Percentiles rank a stretch among this genome's conserved stretches.
phyloP scores from a whole-genome alignment of 2,113 vertebrate species.

The Panurus biarmicus region DNA sequence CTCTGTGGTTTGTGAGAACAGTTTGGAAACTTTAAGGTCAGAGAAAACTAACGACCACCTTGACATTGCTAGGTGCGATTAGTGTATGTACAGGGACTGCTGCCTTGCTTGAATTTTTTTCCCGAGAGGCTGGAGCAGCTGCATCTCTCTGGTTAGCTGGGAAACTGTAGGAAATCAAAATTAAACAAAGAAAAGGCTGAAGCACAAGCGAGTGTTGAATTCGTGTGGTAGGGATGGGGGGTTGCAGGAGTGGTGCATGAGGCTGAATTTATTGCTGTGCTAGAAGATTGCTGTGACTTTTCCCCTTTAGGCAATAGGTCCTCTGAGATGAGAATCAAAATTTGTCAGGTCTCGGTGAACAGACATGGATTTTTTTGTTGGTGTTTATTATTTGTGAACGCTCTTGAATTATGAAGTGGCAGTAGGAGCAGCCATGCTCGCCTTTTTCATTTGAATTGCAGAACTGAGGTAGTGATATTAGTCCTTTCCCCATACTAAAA shows the following conservation, averaged over 20 bases:
- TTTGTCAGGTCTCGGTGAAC: neutral
- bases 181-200: conserved; percentile 5
- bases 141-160: neutral
- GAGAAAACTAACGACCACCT: neutral
- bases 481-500: neutral
- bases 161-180: neutral
- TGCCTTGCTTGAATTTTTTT: neutral
- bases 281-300: neutral
- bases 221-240: neutral
- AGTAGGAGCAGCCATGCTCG: neutral
- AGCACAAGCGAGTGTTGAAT: neutral
- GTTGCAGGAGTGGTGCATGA: neutral
- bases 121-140: neutral
- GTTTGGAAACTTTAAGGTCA: neutral
- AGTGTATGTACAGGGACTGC: neutral
- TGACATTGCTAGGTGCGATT: neutral
- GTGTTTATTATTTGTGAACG: neutral
- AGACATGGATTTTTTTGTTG: neutral
- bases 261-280: neutral
- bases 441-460: neutral
- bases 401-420: neutral
- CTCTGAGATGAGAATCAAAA: neutral
- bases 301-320: neutral
- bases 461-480: neutral
- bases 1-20: neutral